Evolutionary conservation across 1,140 invertebrate species (phyloP).

Genomic region (Formica selysi): DNA sequence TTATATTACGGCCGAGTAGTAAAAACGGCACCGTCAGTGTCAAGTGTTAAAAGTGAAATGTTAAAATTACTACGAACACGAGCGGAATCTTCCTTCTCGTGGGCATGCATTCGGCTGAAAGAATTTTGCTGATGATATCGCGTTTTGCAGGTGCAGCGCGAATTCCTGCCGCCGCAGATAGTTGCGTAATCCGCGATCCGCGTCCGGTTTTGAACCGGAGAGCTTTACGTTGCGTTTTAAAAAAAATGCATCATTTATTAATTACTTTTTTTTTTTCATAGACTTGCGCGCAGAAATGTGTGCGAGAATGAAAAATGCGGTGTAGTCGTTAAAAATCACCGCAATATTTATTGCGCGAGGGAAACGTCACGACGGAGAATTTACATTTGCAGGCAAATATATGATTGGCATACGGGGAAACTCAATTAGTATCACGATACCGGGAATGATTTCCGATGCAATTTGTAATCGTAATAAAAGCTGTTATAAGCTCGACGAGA

Average conservation of each 20-base stretch:
- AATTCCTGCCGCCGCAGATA: slow-evolving; percentile 39
- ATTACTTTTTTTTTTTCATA: slow-evolving; percentile 3
- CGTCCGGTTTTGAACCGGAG: slow-evolving; percentile 25
- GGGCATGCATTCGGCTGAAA: not conserved
- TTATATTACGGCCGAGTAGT: not conserved
- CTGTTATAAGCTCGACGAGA: not conserved
- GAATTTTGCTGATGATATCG: slow-evolving; percentile 57
- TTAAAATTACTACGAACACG: slow-evolving; percentile 6
- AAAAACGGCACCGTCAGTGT: slow-evolving; percentile 12
- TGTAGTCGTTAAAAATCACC: not conserved
- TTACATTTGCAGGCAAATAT: not conserved
- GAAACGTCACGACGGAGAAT: not conserved
- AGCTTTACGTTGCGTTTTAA: not conserved
- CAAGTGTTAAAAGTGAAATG: not conserved
- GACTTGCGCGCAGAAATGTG: not conserved
- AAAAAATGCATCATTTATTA: not conserved
- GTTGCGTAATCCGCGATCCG: slow-evolving; percentile 48
- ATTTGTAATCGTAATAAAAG: slow-evolving; percentile 24
- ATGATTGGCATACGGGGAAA: not conserved
- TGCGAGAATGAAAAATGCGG: not conserved
- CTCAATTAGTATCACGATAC: slow-evolving; percentile 9
- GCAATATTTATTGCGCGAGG: not conserved
- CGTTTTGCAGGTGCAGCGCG: slow-evolving; percentile 51
- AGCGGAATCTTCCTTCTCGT: slow-evolving; percentile 29
- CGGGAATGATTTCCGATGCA: not conserved